A percentile compares a stretch with the other conserved stretches of the same genome.
Evolutionary conservation across 2,888 invertebrate species (phyloP).

Genomic region (Melangyna quadrimaculata): DNA sequence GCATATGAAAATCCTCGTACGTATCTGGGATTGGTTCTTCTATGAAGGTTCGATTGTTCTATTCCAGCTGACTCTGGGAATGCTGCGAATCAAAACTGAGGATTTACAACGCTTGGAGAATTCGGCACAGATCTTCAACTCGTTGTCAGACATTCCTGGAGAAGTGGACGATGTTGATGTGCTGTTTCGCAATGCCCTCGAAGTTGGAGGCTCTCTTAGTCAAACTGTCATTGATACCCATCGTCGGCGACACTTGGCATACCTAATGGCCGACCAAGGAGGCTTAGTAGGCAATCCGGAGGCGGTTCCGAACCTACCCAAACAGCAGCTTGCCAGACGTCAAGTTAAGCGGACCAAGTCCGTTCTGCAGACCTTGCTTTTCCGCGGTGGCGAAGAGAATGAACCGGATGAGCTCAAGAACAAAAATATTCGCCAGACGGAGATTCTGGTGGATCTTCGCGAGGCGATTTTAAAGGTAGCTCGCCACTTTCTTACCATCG

Average conservation of each 20-base stretch:
- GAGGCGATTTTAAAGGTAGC: constrained; percentile 97
- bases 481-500: constrained; percentile 96
- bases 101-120: constrained; percentile 93
- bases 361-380: constrained; percentile 92
- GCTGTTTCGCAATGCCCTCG: constrained; percentile 88
- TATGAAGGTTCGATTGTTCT: constrained; percentile 96
- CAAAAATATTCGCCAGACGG: constrained; percentile 99
- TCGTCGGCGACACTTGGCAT: constrained; percentile 94
- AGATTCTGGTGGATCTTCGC: constrained; percentile 97
- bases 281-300: constrained; percentile 95
- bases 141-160: constrained; percentile 96
- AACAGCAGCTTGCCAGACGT: constrained; percentile 92
- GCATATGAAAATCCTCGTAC: constrained; percentile 94
- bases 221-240: constrained; percentile 90
- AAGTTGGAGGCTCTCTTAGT: constrained; percentile 91
- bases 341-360: constrained; percentile 96
- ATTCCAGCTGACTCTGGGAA: constrained; percentile 96
- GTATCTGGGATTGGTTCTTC: constrained; percentile 99
- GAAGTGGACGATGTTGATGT: constrained; percentile 93
- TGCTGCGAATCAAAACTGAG: constrained; percentile 93
- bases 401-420: constrained; percentile 92
- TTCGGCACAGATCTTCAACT: constrained; percentile 98
- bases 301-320: constrained; percentile 93
- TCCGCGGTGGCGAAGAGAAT: constrained; percentile 86
- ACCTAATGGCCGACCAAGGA: constrained; percentile 98